These are phyloP conservation scores for Dendrolimus kikuchii DNA, from an alignment of 1,140 invertebrate species.

Conservation along the genomic window DNA sequence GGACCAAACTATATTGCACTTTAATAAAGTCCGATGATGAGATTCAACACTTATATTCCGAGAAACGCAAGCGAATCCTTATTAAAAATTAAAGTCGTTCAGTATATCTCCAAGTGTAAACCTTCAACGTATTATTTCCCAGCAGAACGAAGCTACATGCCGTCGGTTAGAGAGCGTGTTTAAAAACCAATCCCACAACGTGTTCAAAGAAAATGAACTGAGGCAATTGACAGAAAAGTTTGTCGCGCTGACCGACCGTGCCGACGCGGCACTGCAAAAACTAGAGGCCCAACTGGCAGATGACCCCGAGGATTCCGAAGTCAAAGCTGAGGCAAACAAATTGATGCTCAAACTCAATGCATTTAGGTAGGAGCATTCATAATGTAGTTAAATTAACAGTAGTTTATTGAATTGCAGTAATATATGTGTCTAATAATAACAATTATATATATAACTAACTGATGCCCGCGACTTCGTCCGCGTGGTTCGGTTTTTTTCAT, in stretches of 20 bases:
- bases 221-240: constrained; percentile 63
- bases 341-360: constrained; percentile 45
- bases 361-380: constrained; percentile 40
- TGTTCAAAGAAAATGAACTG: constrained; percentile 51
- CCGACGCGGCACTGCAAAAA: constrained; percentile 50
- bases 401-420: not conserved
- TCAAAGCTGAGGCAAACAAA: constrained; percentile 45
- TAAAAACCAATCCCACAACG: constrained; percentile 39
- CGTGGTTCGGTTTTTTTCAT: too few relatives aligned
- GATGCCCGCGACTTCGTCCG: too few relatives aligned
- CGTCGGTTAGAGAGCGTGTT: constrained; percentile 47
- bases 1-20: too few relatives aligned
- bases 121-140: not conserved
- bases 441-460: too few relatives aligned
- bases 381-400: not conserved
- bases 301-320: constrained; percentile 34
- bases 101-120: not conserved
- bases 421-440: too few relatives aligned
- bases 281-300: constrained; percentile 37
- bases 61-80: too few relatives aligned
- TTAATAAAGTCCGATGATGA: too few relatives aligned
- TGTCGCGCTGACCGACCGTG: constrained; percentile 54
- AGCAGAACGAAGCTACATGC: constrained; percentile 44
- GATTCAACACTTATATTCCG: too few relatives aligned
- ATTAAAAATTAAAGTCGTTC: too few relatives aligned